phyloP scores from a whole-genome alignment of 2,113 vertebrate genomes.

The Hydrolagus affinis region DNA sequence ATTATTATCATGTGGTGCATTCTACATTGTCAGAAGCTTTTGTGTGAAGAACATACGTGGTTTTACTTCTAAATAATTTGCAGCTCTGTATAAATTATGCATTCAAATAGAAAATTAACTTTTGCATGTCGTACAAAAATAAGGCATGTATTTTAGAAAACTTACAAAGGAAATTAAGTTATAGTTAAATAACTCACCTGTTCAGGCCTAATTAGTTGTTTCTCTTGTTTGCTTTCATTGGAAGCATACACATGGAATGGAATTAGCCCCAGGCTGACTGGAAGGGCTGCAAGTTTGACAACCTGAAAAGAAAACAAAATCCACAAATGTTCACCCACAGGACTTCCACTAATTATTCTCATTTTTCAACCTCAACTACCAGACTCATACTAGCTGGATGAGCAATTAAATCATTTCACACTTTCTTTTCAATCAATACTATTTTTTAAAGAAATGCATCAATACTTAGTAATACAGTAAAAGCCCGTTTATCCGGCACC shows the following conservation, averaged over 20 bases:
- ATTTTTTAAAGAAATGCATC: not conserved
- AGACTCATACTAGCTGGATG: not conserved
- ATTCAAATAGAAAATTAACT: not conserved
- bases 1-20: too few species aligned
- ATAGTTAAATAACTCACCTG: slow-evolving; percentile 53
- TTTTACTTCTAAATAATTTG: not conserved
- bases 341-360: not conserved
- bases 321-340: not conserved
- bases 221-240: slow-evolving; percentile 45
- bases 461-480: not conserved
- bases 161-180: not conserved
- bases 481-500: too few species aligned
- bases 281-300: slow-evolving; percentile 59
- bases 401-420: not conserved
- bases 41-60: too few species aligned
- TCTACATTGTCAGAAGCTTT: too few species aligned
- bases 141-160: not conserved
- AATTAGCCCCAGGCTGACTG: slow-evolving; percentile 57
- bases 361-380: not conserved
- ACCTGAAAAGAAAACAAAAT: slow-evolving; percentile 50
- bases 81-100: not conserved
- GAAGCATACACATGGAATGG: slow-evolving; percentile 57
- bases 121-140: not conserved
- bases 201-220: slow-evolving; percentile 48
- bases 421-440: not conserved